Evolutionary conservation across 2,113 vertebrate genomes (phyloP), one percentile per base, ranked within the genome.

Genomic region (Caretta caretta): DNA sequence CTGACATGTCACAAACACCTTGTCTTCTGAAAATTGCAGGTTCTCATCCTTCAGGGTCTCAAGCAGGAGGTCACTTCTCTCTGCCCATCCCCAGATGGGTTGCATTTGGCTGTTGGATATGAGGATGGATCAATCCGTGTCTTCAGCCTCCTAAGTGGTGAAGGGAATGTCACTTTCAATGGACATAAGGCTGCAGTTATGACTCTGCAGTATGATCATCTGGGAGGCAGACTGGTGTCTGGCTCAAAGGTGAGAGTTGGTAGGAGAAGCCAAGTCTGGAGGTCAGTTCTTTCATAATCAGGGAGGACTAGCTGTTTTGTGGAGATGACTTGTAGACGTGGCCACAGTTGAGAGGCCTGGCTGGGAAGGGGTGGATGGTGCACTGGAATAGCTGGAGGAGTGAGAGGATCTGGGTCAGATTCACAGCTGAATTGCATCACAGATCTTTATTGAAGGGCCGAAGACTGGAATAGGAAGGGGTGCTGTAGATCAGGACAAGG

Each of bases 131-230:
- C 98, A 0, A 97, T 99, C 87, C 98, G 98, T 49, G 95, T 99
- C 92, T 99, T 99, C 96, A 99, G 96, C 96, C 98, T 99, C 56
- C 93, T 99, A 8, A 99, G 97, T 3, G 99, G 99, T 1, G 99
- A 99, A 97, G 99, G 98, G 8, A 98, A 93, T 5, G 92, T 99
- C 79, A 99, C 99, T 31, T 99, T 99, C 97, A 99, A 98, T 50
- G 99, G 99, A 35, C 99, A 99, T 98, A 99, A 99, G 97, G 98
- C 99, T 3, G 99, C 99, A 0, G 97, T 99, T 85, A 99, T 98
- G 14, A 96, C 97, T 25, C 98, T 99, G 46, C 98, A 94, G 90
- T 99, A 99, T 0, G 99, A 99, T 93, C 96, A 98, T 1, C 98
- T 99, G 5, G 99, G 99, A 22, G 99, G 99, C 48, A 97, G 99